Conservation (phyloP, 2,113 vertebrate species). For the Carettochelys insculpta region DNA sequence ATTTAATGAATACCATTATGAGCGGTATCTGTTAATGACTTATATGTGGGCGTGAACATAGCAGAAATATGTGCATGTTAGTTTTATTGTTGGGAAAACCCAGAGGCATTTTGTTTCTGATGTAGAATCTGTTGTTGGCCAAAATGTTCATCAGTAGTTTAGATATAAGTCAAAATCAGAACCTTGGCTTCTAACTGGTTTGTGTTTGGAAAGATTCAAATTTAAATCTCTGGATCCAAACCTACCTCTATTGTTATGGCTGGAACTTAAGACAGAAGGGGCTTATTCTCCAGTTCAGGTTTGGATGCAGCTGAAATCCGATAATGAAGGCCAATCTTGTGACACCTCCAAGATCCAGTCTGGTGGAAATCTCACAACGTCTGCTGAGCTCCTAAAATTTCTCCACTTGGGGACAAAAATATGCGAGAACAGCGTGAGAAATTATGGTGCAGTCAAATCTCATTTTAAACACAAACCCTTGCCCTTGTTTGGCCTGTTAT, state of each 20-base stretch:
- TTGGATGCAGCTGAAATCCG: not conserved
- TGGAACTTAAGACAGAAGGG: not conserved
- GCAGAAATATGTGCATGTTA: not conserved
- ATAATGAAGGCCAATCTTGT: accelerated
- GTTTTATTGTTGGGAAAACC: not conserved
- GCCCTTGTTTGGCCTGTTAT: not conserved
- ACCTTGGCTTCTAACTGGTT: accelerated
- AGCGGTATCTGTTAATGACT: conserved; percentile 29
- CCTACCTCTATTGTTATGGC: not conserved
- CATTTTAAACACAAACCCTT: accelerated
- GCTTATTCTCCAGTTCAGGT: accelerated
- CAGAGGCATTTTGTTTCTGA: not conserved
- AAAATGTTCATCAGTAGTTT: not conserved
- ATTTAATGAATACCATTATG: not conserved
- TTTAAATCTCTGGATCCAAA: not conserved
- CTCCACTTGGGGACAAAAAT: not conserved
- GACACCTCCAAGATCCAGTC: not conserved
- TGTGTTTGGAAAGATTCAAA: not conserved
- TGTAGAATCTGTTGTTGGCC: too few species aligned
- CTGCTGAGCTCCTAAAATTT: accelerated
- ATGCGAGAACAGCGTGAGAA: too few species aligned
- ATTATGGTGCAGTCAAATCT: accelerated
- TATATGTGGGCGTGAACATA: not conserved
- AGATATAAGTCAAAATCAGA: not conserved
- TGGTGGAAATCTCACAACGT: accelerated